Evolutionary conservation across 2,888 invertebrate species (phyloP).

Genomic region (Ephialtes manifestator): DNA sequence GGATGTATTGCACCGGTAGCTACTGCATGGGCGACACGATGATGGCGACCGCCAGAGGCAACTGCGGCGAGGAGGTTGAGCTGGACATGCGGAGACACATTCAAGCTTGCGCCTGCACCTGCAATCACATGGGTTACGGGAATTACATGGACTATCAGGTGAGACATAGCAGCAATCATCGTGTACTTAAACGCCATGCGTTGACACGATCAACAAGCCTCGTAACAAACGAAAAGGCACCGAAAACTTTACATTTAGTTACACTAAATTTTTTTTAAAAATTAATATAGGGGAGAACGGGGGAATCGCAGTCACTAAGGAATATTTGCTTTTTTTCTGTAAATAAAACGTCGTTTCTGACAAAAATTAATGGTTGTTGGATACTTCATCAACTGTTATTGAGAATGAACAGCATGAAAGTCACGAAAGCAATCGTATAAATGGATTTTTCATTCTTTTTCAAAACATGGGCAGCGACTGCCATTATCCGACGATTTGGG

Average conservation of each 20-base stretch:
- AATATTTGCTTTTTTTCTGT: too few species aligned
- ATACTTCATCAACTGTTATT: too few species aligned
- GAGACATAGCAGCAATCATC: slow-evolving; percentile 73
- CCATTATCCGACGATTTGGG: too few species aligned
- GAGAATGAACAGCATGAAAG: too few species aligned
- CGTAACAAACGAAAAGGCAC: neutral
- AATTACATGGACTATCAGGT: slow-evolving; percentile 97
- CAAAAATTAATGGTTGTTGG: too few species aligned
- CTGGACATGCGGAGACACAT: slow-evolving; percentile 95
- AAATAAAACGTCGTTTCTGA: too few species aligned
- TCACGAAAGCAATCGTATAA: too few species aligned
- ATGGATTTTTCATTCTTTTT: too few species aligned
- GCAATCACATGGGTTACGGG: slow-evolving; percentile 97
- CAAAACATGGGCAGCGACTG: too few species aligned
- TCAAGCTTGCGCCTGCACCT: slow-evolving; percentile 95
- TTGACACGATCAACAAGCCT: neutral
- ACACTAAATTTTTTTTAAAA: too few species aligned
- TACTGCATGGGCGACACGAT: slow-evolving; percentile 86
- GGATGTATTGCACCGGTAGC: slow-evolving; percentile 85
- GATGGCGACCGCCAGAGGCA: slow-evolving; percentile 85
- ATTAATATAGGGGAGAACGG: too few species aligned
- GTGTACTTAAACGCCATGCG: neutral
- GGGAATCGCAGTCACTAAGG: too few species aligned
- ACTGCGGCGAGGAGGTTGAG: slow-evolving; percentile 89
- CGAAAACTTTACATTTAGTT: neutral